Evolutionary conservation across 2,113 vertebrate species (phyloP).

Genomic region (Pica pica): DNA sequence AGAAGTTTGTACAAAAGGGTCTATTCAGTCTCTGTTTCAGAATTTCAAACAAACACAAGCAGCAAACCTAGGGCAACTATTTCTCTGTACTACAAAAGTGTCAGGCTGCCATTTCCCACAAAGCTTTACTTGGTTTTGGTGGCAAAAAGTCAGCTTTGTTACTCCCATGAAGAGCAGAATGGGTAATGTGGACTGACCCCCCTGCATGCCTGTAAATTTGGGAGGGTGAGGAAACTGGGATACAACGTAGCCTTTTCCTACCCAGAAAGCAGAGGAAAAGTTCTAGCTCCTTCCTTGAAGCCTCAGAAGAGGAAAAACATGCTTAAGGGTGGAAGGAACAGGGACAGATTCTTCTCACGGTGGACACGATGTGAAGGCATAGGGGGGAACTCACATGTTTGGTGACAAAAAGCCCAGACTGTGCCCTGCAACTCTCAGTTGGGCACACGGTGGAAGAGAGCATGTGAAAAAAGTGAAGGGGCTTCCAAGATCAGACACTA

Average conservation of each 20-base stretch:
- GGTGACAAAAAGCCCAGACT: background rate
- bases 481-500: background rate
- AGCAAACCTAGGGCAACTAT: constrained; percentile 44
- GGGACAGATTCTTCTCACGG: background rate
- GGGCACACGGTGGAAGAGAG: fast-evolving
- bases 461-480: background rate
- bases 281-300: background rate
- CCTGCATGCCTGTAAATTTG: background rate
- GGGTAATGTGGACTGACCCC: background rate
- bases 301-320: background rate
- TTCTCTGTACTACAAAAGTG: background rate
- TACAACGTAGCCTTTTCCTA: background rate
- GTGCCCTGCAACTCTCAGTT: background rate
- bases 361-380: background rate
- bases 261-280: background rate
- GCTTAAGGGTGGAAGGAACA: background rate
- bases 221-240: background rate
- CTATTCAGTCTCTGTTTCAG: constrained; percentile 42
- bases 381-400: background rate
- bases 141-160: background rate
- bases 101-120: constrained; percentile 43
- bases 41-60: constrained; percentile 32
- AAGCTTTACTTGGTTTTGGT: background rate
- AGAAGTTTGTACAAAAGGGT: constrained; percentile 52
- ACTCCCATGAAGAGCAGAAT: background rate